Base-by-base conservation (phyloP, 2,888 invertebrate species). In the Epistrophe grossulariae region DNA sequence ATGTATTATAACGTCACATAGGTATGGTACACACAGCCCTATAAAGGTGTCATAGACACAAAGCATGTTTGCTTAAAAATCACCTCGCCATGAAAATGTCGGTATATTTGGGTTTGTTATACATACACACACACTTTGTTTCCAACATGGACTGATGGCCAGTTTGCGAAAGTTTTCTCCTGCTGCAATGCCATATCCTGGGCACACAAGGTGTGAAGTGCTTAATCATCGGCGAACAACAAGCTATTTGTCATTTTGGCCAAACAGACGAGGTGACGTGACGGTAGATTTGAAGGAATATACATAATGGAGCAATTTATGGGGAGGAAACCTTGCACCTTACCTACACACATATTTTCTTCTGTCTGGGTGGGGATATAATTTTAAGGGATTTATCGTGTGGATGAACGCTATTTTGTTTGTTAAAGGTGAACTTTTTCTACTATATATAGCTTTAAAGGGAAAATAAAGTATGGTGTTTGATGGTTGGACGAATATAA, bases 191-290 rank as follows among this genome's bases (percentile, higher is more conserved):
- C 57, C n/a, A 35, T 66, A 50, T 68, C 38, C 35, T 52, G n/a
- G 35, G 40, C 38, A 70, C 71, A 57, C 28, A 71, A 84, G 79
- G 79, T 84, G 79, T 64, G 74, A 74, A 70, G 50, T 38, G 76
- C 76, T 84, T 66, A 84, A 80, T 80, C 84, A 84, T 80, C 70
- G 70, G 19, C 52, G 71, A 60, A 71, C 59, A 76, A n/a, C 66
- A 68, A 45, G 71, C 71, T 76, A 80, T 76, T 84, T 59, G 80
- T 78, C 71, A 77, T 72, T n/a, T 78, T 60, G 57, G 48, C 35
- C 57, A 10, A 55, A 55, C 24, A 48, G 38, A 64, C 64, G 62
- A 40, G n/a, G 17, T 66, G 48, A 35, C 31, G 66, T 7, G 50
- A 68, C 68, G 72, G 59, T 50, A 31, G 78, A 73, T 83, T 59